A percentile compares a stretch with the other conserved stretches of the same genome.
phyloP scores from a whole-genome alignment of 2,797 vertebrate genomes.

The Morelia viridis region DNA sequence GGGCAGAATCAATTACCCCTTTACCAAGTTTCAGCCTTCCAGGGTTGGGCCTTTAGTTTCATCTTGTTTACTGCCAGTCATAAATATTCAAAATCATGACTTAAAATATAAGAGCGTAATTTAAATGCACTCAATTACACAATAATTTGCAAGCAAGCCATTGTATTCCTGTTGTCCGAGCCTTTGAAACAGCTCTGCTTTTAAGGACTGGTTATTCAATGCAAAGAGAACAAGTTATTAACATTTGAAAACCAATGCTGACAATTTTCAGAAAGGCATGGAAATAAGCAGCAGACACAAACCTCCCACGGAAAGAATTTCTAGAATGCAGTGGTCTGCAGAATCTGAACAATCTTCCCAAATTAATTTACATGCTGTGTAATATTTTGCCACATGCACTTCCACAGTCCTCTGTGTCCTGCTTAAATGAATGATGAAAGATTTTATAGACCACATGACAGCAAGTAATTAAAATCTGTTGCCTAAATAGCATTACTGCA shows the following conservation, averaged over 20 bases:
- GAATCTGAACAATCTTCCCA: neutral
- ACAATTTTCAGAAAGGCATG: neutral
- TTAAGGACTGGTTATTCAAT: neutral
- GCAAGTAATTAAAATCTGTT: conserved; percentile 16
- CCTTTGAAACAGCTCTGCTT: neutral
- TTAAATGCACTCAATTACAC: neutral
- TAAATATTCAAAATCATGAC: conserved; percentile 11
- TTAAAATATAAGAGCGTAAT: neutral
- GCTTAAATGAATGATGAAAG: conserved; percentile 22
- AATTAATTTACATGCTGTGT: neutral
- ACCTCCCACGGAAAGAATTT: neutral
- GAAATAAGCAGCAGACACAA: neutral
- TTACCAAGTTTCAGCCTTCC: neutral
- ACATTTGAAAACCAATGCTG: neutral
- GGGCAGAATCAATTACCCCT: neutral
- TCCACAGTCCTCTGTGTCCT: conserved; percentile 15
- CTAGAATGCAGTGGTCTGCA: conserved; percentile 8
- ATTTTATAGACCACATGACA: conserved; percentile 1
- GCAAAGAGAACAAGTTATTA: neutral
- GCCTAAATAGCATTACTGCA: neutral
- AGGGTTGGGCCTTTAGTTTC: neutral
- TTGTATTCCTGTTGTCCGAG: neutral
- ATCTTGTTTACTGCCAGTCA: neutral
- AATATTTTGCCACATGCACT: neutral
- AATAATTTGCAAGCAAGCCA: neutral